These are phyloP conservation scores for Oithona nana DNA, from an alignment of 2,888 invertebrate genomes.

Conservation along the genomic window DNA sequence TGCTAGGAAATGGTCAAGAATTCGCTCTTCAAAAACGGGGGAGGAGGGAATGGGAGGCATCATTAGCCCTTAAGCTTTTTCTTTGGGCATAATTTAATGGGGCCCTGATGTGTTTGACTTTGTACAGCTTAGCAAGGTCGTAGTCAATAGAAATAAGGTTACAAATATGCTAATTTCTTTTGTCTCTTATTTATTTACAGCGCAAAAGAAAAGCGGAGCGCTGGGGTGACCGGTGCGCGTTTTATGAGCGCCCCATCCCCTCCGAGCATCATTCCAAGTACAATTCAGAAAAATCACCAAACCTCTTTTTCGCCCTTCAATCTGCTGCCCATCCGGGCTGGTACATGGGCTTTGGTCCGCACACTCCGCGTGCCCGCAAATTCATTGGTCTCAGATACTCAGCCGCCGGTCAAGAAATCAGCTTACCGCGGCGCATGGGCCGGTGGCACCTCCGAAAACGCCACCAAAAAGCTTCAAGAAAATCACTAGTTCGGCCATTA, in stretches of 20 bases:
- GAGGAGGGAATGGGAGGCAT: too few relatives aligned
- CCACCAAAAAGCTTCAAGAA: too few relatives aligned
- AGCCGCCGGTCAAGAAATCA: background rate
- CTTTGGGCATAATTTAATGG: too few relatives aligned
- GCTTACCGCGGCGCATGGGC: background rate
- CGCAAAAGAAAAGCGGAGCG: background rate
- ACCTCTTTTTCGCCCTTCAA: background rate
- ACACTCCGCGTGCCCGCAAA: background rate
- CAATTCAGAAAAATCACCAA: background rate
- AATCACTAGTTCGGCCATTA: background rate
- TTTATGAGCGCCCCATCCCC: background rate
- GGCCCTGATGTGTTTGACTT: too few relatives aligned
- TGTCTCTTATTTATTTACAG: too few relatives aligned
- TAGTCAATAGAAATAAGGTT: too few relatives aligned
- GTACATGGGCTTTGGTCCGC: background rate
- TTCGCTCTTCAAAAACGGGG: too few relatives aligned
- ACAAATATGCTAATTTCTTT: too few relatives aligned
- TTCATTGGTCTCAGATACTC: background rate
- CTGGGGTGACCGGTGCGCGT: background rate
- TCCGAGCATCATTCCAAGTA: background rate
- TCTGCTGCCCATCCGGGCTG: background rate
- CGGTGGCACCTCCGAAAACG: background rate
- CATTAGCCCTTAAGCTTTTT: too few relatives aligned
- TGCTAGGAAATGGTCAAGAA: too few relatives aligned
- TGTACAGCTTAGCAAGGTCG: too few relatives aligned